Conservation (phyloP, 1,140 invertebrate species). For the Conus ventricosus region DNA sequence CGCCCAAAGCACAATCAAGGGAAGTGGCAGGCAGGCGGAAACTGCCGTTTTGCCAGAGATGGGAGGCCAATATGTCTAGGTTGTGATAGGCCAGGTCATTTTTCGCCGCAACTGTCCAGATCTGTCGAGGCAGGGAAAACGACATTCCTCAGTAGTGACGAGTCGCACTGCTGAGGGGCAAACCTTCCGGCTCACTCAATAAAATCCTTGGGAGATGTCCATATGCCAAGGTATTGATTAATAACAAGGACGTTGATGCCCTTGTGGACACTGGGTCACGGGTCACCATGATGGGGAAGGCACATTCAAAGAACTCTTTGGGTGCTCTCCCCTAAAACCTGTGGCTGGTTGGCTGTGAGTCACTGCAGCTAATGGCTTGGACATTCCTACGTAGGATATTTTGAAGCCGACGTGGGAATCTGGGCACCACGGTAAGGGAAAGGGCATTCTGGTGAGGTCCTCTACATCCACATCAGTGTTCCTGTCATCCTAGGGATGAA, state of each 20-base stretch:
- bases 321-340: neutral
- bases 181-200: neutral
- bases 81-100: neutral
- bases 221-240: neutral
- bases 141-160: neutral
- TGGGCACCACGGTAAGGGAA: neutral
- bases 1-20: too few species aligned
- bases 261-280: neutral
- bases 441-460: neutral
- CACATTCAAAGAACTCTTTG: neutral
- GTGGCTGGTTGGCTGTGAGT: neutral
- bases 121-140: neutral
- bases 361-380: neutral
- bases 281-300: conserved; percentile 3
- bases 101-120: neutral
- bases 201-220: neutral
- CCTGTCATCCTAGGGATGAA: neutral
- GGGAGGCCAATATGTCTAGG: neutral
- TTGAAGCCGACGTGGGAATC: neutral
- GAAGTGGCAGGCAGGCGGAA: too few species aligned
- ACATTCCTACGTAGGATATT: conserved; percentile 3
- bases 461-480: neutral
- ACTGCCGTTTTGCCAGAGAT: neutral
- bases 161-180: neutral
- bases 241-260: neutral